Base-by-base conservation (phyloP, 2,888 invertebrate species). In the Digitonthophagus gazella region DNA sequence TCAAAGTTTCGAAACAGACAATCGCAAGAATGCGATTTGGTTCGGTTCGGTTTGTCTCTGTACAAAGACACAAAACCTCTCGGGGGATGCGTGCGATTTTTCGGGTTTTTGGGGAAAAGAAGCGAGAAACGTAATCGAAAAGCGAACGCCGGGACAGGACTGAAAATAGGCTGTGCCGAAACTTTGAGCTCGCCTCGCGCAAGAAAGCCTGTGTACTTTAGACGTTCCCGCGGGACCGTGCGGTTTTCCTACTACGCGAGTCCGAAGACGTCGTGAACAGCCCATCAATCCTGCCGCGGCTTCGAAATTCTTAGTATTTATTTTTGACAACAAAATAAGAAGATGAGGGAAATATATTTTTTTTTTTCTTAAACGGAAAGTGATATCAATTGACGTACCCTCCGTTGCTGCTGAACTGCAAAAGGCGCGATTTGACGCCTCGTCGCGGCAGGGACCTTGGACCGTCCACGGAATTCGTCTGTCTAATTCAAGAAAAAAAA, bases 371-470 rank as follows among this genome's bases (percentile, higher is more conserved):
- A n/a, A n/a, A n/a, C n/a, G n/a, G n/a, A n/a, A n/a, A n/a, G n/a
- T 58, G 18, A 22, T 58, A 65, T 65, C 54, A 44, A 65, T 81
- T 82, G 84, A 90, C 91, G 87, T 93, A 95, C 95, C 95, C 95
- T 87, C 89, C 87, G 86, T 92, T 93, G 82, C 93, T 92, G 86
- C 89, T 91, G 89, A 94, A 93, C 88, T 93, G 93, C 84, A 94
- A 90, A 81, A 95, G 90, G 81, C 95, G 91, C 81, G 95, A 94
- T 86, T 93, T 94, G 86, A 93, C 91, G 83, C 93, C 93, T 84
- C 93, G 91, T 83, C 92, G 90, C 84, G 93, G 93, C 89, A 93
- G 89, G 87, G 93, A 92, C 89, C 92, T 91, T 85, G 91, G 91
- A 86, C 92, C 92, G 87, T 92, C 92, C 86, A 89, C 90, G 81